Conservation (phyloP, 53 echinoderm and acorn worm genomes). For the Astropecten irregularis region DNA sequence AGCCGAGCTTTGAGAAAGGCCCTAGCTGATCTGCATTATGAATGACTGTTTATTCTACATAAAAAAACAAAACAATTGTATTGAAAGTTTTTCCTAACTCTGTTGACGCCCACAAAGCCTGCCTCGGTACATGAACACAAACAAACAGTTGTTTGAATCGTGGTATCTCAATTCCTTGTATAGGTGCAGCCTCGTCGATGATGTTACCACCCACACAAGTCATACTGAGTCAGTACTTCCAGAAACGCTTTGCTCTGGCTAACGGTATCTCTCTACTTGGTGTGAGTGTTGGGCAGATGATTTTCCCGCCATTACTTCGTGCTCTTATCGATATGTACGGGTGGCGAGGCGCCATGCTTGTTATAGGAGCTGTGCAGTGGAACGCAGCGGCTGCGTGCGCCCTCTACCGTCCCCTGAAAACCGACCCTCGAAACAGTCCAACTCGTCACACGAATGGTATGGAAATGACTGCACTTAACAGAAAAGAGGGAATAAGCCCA, state of each 20-base stretch:
- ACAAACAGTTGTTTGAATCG: too few species aligned
- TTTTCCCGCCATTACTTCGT: slow-evolving; percentile 19
- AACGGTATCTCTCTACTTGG: slow-evolving; percentile 4
- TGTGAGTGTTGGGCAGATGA: slow-evolving; percentile 13
- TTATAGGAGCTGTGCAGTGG: not conserved
- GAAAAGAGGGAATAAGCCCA: not conserved
- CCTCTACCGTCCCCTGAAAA: slow-evolving; percentile 28
- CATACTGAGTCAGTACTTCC: not conserved
- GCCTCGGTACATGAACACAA: too few species aligned
- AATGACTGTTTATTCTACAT: too few species aligned
- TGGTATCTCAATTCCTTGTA: too few species aligned
- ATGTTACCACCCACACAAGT: not conserved
- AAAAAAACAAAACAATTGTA: too few species aligned
- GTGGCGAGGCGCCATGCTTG: slow-evolving; percentile 47
- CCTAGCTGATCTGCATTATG: too few species aligned
- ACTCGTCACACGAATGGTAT: not conserved
- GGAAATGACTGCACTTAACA: not conserved
- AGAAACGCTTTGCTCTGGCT: slow-evolving; percentile 7
- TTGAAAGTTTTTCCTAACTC: too few species aligned
- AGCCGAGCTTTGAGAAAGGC: too few species aligned
- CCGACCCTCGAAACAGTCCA: too few species aligned
- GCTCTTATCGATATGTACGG: slow-evolving; percentile 7
- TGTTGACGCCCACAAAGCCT: too few species aligned
- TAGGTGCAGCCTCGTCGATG: not conserved
- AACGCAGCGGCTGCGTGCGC: not conserved